A percentile compares a stretch with the other conserved stretches of the same genome.
These are phyloP conservation scores for Gymnocephalus cernua DNA, from an alignment of 2,113 vertebrate species.

Conservation along the genomic window DNA sequence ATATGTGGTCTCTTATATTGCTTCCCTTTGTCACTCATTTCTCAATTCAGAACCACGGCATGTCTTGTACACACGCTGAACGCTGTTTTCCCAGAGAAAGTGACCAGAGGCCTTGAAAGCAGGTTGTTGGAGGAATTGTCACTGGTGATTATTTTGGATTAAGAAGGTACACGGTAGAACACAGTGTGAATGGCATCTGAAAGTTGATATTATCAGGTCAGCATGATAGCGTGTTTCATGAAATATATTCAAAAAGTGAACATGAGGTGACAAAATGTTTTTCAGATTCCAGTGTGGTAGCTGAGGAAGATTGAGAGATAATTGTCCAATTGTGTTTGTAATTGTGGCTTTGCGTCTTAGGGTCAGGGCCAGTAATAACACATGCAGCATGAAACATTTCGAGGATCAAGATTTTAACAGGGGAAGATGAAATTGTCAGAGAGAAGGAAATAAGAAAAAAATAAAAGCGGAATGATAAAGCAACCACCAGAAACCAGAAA, in stretches of 20 bases:
- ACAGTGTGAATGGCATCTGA: background rate
- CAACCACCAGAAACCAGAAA: slow-evolving; percentile 2
- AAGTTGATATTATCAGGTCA: background rate
- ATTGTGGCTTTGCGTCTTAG: slow-evolving; percentile 6
- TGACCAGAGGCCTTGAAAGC: slow-evolving; percentile 16
- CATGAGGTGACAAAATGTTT: background rate
- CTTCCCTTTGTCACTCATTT: slow-evolving; percentile 55
- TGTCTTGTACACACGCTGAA: background rate
- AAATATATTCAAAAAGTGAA: background rate
- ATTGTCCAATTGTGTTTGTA: too few relatives aligned
- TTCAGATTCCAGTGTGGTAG: background rate
- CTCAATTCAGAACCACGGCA: slow-evolving; percentile 47
- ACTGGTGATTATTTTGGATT: slow-evolving; percentile 10
- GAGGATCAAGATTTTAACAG: background rate
- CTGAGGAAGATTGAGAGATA: slow-evolving; percentile 21
- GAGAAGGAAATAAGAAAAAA: background rate
- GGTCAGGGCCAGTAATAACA: slow-evolving; percentile 14
- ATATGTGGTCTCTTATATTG: slow-evolving; percentile 46
- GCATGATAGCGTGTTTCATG: background rate
- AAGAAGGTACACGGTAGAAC: background rate
- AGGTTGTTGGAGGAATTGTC: background rate
- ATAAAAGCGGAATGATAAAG: background rate
- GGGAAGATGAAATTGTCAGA: slow-evolving; percentile 18
- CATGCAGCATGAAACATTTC: slow-evolving; percentile 17
- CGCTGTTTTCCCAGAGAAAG: background rate